Evolutionary conservation across 2,113 vertebrate species (phyloP).

Genomic region (Paraplagusia blochii): DNA sequence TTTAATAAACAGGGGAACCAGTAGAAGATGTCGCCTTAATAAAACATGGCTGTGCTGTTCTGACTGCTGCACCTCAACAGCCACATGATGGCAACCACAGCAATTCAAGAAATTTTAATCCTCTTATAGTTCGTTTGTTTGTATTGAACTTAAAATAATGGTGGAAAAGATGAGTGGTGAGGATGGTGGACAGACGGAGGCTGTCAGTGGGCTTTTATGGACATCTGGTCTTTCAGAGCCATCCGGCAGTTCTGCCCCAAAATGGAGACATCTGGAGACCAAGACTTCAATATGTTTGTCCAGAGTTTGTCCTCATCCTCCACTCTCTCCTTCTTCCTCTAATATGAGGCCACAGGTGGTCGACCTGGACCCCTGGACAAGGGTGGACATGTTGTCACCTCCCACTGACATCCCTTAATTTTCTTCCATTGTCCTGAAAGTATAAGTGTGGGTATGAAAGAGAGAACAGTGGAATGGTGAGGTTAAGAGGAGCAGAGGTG

Average conservation of each 20-base stretch:
- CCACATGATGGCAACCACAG: too few species aligned
- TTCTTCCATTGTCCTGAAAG: too few species aligned
- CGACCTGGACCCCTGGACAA: conserved; percentile 14
- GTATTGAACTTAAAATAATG: conserved; percentile 20
- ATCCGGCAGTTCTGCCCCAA: conserved; percentile 12
- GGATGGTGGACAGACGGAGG: background rate
- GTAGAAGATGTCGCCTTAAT: conserved; percentile 60
- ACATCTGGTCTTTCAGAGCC: background rate
- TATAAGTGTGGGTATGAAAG: too few species aligned
- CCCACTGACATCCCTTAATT: too few species aligned
- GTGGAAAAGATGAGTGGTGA: background rate
- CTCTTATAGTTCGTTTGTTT: too few species aligned
- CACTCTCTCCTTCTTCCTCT: background rate
- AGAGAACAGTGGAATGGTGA: too few species aligned
- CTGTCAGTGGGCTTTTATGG: background rate
- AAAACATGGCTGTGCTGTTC: conserved; percentile 51
- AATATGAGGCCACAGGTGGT: conserved; percentile 19
- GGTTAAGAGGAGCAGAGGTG: too few species aligned
- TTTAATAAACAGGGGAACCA: conserved; percentile 61
- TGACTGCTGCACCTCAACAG: too few species aligned
- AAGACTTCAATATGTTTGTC: conserved; percentile 9
- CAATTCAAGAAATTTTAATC: too few species aligned
- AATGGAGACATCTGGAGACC: conserved; percentile 29
- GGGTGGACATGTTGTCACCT: too few species aligned
- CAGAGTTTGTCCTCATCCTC: background rate